phyloP scores from a whole-genome alignment of 2,888 invertebrate genomes.

The Lithophane socia region DNA sequence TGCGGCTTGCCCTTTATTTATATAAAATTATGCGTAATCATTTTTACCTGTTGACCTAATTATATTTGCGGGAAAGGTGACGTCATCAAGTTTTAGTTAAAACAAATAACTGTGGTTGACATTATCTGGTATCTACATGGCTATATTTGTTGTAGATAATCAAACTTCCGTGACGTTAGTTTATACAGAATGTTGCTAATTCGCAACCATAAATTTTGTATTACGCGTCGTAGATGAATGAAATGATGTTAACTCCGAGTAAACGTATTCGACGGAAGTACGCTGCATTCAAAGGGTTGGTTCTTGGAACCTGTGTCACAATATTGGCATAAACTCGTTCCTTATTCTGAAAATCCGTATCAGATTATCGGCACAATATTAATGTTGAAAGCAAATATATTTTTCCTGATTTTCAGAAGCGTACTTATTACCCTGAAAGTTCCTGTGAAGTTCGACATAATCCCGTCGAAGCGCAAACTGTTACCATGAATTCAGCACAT shows the following conservation, averaged over 20 bases:
- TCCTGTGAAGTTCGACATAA: background rate
- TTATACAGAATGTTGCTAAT: background rate
- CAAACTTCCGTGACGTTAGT: constrained; percentile 6
- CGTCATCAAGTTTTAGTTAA: constrained; percentile 29
- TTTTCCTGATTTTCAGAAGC: background rate
- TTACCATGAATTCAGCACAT: background rate
- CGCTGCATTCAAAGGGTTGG: constrained; percentile 16
- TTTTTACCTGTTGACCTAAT: constrained; percentile 66
- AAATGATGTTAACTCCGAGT: background rate
- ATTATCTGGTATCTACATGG: background rate
- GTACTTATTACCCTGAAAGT: background rate
- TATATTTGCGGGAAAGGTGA: constrained; percentile 53
- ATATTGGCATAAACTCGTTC: background rate
- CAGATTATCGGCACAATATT: background rate
- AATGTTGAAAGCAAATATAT: background rate
- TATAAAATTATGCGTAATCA: constrained; percentile 58
- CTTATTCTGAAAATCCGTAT: constrained; percentile 5
- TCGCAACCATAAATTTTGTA: background rate
- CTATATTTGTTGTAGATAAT: constrained; percentile 25
- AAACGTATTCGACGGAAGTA: background rate
- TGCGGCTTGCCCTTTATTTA: constrained; percentile 58
- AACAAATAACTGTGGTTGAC: background rate
- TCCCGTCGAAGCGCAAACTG: background rate
- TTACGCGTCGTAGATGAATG: background rate
- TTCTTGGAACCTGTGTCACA: constrained; percentile 9